Evolutionary conservation across 2,113 vertebrate genomes (phyloP), one percentile per base, ranked within the genome.

Genomic region (Hyperoodon ampullatus): DNA sequence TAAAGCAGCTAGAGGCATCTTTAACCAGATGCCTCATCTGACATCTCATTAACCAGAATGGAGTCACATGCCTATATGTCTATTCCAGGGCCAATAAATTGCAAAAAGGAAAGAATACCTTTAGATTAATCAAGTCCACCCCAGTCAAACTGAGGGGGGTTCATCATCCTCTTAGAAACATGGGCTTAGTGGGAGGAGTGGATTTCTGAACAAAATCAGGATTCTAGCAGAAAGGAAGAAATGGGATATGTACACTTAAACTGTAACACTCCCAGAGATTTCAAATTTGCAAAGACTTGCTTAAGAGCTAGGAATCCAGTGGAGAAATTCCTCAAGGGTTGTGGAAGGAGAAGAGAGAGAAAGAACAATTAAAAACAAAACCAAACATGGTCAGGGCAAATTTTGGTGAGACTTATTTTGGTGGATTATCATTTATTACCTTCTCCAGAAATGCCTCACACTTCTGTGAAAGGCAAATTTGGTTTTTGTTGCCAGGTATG

Each of bases 371-470:
- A 35, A 83, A 72, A 92, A 92, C 28, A 88, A 53, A 82, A 94
- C 4, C 58, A 84, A 90, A 87, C 14, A 61, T 3, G 14, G 30
- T 55, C 23, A 70, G 58, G 16, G 30, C 19, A 28, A 47, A 80
- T 55, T 63, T 39, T 33, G 47, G 44, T 81, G 63, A 88, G 88
- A 65, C 13, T 18, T 19, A 30, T 53, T 90, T 88, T 88, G 85
- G 72, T 85, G 19, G 26, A 81, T 15, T 39, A 1, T 44, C 87
- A 71, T 53, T 87, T 63, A 47, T 26, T 16, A 15, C 58, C 8
- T 66, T 90, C 90, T 80, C 63, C 50, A 96, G 80, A 95, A 96
- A 90, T 44, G 63, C 65, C 75, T 95, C 83, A 47, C 14, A 21
- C 75, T 85, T 90, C 71, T 75, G 61, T 18, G 44, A 74, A 61